A percentile compares a stretch with the other conserved stretches of the same genome.
These are phyloP conservation scores for Temnothorax rugatulus DNA, from an alignment of 2,888 invertebrate genomes.

Conservation along the genomic window DNA sequence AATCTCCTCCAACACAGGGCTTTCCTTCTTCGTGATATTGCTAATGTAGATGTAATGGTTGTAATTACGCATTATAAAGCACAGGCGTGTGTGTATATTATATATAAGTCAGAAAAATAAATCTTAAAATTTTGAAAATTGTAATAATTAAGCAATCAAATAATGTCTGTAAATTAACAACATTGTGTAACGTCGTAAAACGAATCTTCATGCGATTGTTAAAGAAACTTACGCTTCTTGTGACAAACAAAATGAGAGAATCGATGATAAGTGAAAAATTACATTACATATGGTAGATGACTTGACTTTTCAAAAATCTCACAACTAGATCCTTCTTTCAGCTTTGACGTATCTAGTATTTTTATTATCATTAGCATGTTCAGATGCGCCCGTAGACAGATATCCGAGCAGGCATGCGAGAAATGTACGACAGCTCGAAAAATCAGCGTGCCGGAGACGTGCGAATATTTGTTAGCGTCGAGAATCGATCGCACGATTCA, in stretches of 20 bases:
- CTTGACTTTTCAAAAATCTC: background rate
- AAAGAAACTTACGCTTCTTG: background rate
- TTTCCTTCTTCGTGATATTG: no score
- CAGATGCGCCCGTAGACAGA: background rate
- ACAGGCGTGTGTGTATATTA: no score
- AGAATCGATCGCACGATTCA: slow-evolving; percentile 28
- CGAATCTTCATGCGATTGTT: background rate
- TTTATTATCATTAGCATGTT: slow-evolving; percentile 6
- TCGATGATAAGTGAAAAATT: background rate
- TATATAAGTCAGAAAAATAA: background rate
- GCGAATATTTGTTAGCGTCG: slow-evolving; percentile 40
- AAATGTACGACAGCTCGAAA: slow-evolving; percentile 1
- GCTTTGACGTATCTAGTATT: background rate
- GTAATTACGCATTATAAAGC: no score
- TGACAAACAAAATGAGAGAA: background rate
- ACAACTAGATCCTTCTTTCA: background rate
- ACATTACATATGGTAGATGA: background rate
- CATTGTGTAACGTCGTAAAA: background rate
- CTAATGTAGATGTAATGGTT: no score
- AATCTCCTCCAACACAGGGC: no score
- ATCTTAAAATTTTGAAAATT: background rate
- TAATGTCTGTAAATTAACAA: background rate
- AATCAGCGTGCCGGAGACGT: slow-evolving; percentile 12
- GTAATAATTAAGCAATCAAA: background rate
- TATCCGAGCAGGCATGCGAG: background rate